phyloP scores from a whole-genome alignment of 2,888 invertebrate genomes.

The Protonemura montana region DNA sequence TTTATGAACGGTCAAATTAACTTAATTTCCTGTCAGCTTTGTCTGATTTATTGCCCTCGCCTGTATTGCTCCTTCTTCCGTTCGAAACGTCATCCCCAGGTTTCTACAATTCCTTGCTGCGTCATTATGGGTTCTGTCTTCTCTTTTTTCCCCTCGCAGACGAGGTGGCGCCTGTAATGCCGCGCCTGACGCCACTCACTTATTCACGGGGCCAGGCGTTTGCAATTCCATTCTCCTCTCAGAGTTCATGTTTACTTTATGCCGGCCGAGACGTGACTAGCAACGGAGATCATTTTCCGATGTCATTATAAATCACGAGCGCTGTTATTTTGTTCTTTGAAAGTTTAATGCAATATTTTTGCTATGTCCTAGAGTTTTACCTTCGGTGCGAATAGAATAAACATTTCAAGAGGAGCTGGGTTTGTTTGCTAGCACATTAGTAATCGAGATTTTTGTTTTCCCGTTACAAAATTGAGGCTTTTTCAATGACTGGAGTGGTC shows the following conservation, averaged over 20 bases:
- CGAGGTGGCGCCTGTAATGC: not conserved
- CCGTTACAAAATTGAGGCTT: not conserved
- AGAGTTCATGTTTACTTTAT: slow-evolving; percentile 34
- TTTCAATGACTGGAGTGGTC: not conserved
- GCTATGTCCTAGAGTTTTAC: not conserved
- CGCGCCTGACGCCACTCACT: not conserved
- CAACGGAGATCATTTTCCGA: not conserved
- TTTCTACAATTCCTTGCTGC: too few relatives aligned
- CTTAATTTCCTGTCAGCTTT: too few relatives aligned
- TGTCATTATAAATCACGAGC: not conserved
- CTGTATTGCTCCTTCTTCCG: too few relatives aligned
- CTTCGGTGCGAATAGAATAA: not conserved
- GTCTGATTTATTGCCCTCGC: too few relatives aligned
- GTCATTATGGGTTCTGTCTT: not conserved
- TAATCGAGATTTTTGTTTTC: not conserved
- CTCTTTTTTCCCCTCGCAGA: not conserved
- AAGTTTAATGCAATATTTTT: not conserved
- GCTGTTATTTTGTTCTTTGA: not conserved
- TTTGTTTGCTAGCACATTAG: not conserved
- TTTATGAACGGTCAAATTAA: too few relatives aligned
- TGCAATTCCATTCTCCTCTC: not conserved
- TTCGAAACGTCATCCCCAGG: too few relatives aligned
- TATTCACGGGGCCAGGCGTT: slow-evolving; percentile 30
- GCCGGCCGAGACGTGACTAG: not conserved
- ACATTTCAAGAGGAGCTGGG: not conserved